Conservation (phyloP, 2,797 vertebrate species). For the Florisuga fusca region DNA sequence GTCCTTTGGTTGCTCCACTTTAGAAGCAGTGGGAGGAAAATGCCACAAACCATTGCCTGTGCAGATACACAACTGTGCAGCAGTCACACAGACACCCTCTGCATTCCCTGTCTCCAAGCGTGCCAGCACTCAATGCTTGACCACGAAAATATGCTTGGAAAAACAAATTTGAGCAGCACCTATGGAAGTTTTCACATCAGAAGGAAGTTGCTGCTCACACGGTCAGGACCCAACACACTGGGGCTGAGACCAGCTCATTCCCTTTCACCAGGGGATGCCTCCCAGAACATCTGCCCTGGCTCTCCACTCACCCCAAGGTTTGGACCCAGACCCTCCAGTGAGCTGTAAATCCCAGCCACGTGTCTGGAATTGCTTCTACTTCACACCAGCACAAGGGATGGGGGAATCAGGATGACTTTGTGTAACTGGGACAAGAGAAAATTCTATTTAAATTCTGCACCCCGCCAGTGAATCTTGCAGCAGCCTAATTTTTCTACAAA, state of each 20-base stretch:
- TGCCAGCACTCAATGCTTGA: rapidly evolving
- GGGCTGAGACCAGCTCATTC: background rate
- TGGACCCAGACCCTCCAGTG: background rate
- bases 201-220: rapidly evolving
- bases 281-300: background rate
- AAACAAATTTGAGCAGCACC: background rate
- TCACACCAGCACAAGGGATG: background rate
- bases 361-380: background rate
- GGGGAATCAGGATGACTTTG: conserved; percentile 36
- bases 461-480: conserved; percentile 41
- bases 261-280: rapidly evolving
- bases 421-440: conserved; percentile 67
- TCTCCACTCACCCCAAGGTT: rapidly evolving
- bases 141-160: background rate
- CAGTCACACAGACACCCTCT: background rate
- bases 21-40: background rate
- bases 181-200: background rate
- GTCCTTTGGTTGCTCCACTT: background rate
- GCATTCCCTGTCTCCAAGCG: background rate
- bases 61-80: rapidly evolving
- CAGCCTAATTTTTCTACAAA: conserved; percentile 66
- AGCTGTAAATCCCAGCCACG: background rate
- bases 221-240: rapidly evolving
- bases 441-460: conserved; percentile 64
- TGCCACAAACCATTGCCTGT: rapidly evolving